These are phyloP conservation scores for Ptychoptera albimana DNA, from an alignment of 2,888 invertebrate species.

Conservation along the genomic window DNA sequence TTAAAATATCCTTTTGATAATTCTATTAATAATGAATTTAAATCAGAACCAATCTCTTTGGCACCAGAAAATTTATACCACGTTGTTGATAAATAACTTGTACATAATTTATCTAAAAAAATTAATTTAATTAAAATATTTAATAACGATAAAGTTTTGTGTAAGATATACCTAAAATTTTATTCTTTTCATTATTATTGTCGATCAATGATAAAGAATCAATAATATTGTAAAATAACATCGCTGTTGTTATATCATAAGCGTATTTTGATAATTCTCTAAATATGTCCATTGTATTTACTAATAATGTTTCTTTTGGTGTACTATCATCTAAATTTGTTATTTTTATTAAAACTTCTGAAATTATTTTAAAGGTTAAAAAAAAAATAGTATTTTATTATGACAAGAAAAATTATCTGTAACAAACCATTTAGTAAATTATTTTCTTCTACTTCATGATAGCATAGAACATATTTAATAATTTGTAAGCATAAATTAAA, in stretches of 20 bases:
- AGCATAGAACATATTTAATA: conserved; percentile 15
- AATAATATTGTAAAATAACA: too few relatives aligned
- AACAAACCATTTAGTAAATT: conserved; percentile 7
- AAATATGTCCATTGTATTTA: too few relatives aligned
- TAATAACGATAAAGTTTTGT: too few relatives aligned
- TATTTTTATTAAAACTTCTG: too few relatives aligned
- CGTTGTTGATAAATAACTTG: conserved; percentile 34
- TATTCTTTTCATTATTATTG: not conserved
- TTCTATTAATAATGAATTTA: conserved; percentile 45
- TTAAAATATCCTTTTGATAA: conserved; percentile 47
- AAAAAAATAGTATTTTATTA: too few relatives aligned
- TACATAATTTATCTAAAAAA: not conserved
- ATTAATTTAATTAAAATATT: not conserved
- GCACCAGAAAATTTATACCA: conserved; percentile 52
- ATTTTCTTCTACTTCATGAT: too few relatives aligned
- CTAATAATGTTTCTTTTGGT: too few relatives aligned
- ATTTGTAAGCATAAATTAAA: conserved; percentile 36
- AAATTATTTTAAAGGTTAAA: not conserved
- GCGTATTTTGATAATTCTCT: too few relatives aligned
- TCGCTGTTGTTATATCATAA: too few relatives aligned
- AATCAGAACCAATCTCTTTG: conserved; percentile 45
- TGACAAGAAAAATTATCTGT: too few relatives aligned
- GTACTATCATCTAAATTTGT: too few relatives aligned
- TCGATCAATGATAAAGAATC: not conserved
- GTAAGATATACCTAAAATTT: not conserved